Evolutionary conservation across 2,797 vertebrate genomes (phyloP).

Genomic region (Crenuchus spilurus): DNA sequence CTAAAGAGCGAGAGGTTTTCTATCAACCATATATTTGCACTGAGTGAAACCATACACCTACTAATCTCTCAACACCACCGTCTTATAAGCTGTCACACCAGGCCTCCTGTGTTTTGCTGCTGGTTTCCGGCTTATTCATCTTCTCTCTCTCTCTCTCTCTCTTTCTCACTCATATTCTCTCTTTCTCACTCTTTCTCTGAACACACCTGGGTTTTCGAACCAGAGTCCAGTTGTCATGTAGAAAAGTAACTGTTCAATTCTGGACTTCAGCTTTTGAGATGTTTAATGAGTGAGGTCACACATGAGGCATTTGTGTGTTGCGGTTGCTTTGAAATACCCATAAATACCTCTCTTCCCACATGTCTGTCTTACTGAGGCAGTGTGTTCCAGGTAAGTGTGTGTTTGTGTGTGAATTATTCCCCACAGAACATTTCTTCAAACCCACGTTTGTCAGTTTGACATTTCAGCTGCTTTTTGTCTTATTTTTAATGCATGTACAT

Average conservation of each 20-base stretch:
- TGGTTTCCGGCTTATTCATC: constrained; percentile 74
- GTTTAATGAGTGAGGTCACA: constrained; percentile 23
- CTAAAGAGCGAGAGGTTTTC: constrained; percentile 65
- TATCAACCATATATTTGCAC: constrained; percentile 62
- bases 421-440: constrained; percentile 3
- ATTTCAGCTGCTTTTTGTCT: neutral
- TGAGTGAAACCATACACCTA: constrained; percentile 65
- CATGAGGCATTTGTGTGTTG: constrained; percentile 55
- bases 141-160: neutral
- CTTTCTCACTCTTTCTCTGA: constrained; percentile 65
- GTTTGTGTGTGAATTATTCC: constrained; percentile 23
- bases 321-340: constrained; percentile 70
- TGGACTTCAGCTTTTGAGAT: neutral
- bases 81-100: constrained; percentile 77
- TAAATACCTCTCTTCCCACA: constrained; percentile 82
- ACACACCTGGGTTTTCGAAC: neutral
- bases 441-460: neutral
- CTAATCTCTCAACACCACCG: constrained; percentile 70
- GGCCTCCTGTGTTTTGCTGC: constrained; percentile 74
- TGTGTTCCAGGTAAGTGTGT: constrained; percentile 86
- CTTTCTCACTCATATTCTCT: constrained; percentile 68
- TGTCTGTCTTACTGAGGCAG: constrained; percentile 86
- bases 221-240: neutral
- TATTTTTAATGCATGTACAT: neutral
- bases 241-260: neutral